These are phyloP conservation scores for Aegithalos caudatus DNA, from an alignment of 2,113 vertebrate species.

Conservation along the genomic window DNA sequence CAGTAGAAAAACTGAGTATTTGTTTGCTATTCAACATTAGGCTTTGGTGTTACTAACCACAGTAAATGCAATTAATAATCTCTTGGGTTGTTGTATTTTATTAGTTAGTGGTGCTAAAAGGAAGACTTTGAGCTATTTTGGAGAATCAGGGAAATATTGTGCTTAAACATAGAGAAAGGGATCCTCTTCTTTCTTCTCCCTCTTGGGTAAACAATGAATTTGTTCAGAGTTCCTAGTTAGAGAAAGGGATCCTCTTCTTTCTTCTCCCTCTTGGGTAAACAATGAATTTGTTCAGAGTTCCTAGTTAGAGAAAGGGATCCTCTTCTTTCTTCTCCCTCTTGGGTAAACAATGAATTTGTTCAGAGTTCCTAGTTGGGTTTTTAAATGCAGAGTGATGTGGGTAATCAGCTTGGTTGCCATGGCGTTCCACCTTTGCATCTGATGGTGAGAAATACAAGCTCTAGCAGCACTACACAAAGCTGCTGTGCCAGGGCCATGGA, in stretches of 20 bases:
- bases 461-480: background rate
- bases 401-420: constrained; percentile 38
- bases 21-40: background rate
- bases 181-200: too few species aligned
- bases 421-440: background rate
- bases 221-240: too few species aligned
- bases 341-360: background rate
- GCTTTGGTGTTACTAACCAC: background rate
- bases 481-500: background rate
- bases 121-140: background rate
- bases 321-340: background rate
- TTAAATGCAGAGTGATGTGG: background rate
- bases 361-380: background rate
- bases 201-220: too few species aligned
- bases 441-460: background rate
- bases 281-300: too few species aligned
- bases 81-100: background rate
- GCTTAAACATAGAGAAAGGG: background rate
- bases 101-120: background rate
- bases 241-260: too few species aligned
- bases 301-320: too few species aligned
- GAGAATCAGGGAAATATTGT: background rate
- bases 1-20: background rate
- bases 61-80: background rate
- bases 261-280: too few species aligned